A percentile compares a stretch with the other conserved stretches of the same genome.
Evolutionary conservation across 2,113 vertebrate genomes (phyloP).

Genomic region (Smithornis capensis): DNA sequence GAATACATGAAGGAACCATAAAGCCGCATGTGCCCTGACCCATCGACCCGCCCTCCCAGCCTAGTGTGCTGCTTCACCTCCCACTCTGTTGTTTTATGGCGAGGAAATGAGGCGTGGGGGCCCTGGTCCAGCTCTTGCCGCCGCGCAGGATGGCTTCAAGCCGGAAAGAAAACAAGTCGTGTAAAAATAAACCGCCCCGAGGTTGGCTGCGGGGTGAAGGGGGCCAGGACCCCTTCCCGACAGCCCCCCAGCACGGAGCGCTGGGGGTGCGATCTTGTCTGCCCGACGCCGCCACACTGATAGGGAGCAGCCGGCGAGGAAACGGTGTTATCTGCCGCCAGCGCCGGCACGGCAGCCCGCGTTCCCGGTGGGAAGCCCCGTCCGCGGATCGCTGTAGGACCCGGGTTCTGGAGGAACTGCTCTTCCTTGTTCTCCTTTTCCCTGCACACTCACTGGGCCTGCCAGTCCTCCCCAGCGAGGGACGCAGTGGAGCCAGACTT

Average conservation of each 20-base stretch:
- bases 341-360: neutral
- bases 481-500: neutral
- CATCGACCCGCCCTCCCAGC: neutral
- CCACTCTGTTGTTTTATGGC: constrained; percentile 57
- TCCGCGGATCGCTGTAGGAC: neutral
- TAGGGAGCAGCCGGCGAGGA: neutral
- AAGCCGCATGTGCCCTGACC: constrained; percentile 36
- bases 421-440: neutral
- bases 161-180: constrained; percentile 60
- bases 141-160: neutral
- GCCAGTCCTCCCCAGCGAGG: neutral
- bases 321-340: constrained; percentile 35
- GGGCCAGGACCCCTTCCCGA: neutral
- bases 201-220: neutral
- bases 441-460: too few relatives aligned
- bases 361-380: neutral
- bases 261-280: neutral
- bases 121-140: neutral
- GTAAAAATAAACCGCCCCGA: constrained; percentile 5
- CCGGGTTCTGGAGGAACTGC: neutral
- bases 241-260: rapidly evolving
- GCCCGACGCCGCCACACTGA: neutral
- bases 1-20: neutral
- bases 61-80: neutral
- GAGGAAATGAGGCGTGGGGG: constrained; percentile 52